Evolutionary conservation across 2,888 invertebrate species (phyloP), one percentile per base, ranked within the genome.

Genomic region (Parascotia fuliginaria): DNA sequence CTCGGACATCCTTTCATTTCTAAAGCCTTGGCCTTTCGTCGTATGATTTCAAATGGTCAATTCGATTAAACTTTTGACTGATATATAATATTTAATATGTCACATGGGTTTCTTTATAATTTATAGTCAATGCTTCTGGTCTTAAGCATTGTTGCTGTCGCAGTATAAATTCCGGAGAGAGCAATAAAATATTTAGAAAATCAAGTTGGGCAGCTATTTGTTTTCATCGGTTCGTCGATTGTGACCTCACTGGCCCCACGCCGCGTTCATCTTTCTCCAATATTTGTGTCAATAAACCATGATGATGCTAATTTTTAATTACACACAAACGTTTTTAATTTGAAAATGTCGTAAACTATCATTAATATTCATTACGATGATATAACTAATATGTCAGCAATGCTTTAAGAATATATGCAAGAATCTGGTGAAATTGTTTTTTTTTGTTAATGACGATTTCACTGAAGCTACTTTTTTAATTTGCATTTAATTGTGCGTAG

Each of bases 291-390:
- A 43, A 55, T 49, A 50, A 48, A 53, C 36, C 41, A 12, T 48
- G 39, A 47, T 32, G 11, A 51, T 42, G 39, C 31, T 43, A 56
- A 28, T 51, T 43, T 53, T 44, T 49, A 54, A 62, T 59, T 45
- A 49, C 24, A 42, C 12, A 31, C 27, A 41, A 48, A 49, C 27
- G 34, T 41, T 55, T 58, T 49, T 51, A 45, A 42, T 50, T 52
- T 12, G 9, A 34, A 54, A 58, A 58, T 59, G 42, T 62, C 38
- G 49, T 69, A 58, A 65, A 67, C 57, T 54, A 61, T 64, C 69
- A 79, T 84, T 69, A 76, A 83, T 83, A 85, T 86, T 83, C 75
- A 83, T 73, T 55, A 40, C 16, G 13, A 40, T 70, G 63, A 65
- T 61, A 63, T 65, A 67, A 69, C 51, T 60, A 57, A 57, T 70